Evolutionary conservation across 2,888 invertebrate genomes (phyloP), one percentile per base, ranked within the genome.

Genomic region (Adineta ricciae): DNA sequence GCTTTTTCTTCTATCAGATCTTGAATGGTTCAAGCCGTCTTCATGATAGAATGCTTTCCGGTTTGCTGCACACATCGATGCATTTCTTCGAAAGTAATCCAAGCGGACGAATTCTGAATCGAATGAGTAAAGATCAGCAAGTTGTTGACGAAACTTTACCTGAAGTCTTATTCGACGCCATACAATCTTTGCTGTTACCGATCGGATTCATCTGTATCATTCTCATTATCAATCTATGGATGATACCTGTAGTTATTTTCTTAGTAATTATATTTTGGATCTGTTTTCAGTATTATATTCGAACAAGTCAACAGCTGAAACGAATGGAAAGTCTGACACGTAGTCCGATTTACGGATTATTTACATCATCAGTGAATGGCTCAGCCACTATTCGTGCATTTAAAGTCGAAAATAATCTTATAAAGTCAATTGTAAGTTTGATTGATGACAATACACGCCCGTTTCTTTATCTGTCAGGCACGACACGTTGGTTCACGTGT

Each of bases 401-500:
- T 89, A 93, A 93, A 11, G 95, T 95, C 0, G 94, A 95, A 89
- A 92, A 93, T 84, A 93, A 94, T 41, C 93, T 97, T 78, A 92
- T 93, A 83, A 92, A 88, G 41, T 90, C 90, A 87, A 92, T 91
- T 88, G 89, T 90, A 86, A 86, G 87, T 32, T 89, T 90, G 86
- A 90, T 91, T 87, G 93, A 95, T 88, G 89, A 92, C 8, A 96
- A 97, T 89, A 95, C 96, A 84, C 94, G 96, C 1, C 94, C 97
- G 9, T 97, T 95, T 94, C 96, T 94, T 89, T 92, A 95, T 88
- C 96, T 96, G 90, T 93, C 97, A 84, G 93, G 95, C 0, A 94
- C 95, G 9, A 95, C 95, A 32, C 93, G 97, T 86, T 96, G 97
- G 88, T 96, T 98, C 89, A 97, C 96, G 0, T 94, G 96, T 88